Percentiles rank a stretch among this genome's conserved stretches.
phyloP scores from a whole-genome alignment of 2,888 invertebrate genomes.

The Hermaeophaga mercurialis region DNA sequence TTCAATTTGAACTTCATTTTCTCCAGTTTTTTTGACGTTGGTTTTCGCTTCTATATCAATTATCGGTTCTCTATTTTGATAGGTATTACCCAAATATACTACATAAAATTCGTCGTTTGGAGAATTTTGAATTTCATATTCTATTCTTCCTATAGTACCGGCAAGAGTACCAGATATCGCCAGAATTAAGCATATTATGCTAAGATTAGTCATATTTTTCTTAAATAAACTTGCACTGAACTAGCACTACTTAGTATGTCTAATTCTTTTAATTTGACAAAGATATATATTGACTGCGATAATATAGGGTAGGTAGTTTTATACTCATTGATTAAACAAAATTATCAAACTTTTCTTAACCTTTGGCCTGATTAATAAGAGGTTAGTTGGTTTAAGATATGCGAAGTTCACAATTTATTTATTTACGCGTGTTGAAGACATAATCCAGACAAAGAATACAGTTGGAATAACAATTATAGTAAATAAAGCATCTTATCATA shows the following conservation, averaged over 20 bases:
- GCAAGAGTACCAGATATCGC: not conserved
- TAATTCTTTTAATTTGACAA: not conserved
- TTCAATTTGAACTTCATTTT: not conserved
- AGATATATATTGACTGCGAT: not conserved
- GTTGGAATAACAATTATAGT: too few relatives aligned
- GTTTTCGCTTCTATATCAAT: not conserved
- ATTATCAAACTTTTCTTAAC: slow-evolving; percentile 17
- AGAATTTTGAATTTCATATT: not conserved
- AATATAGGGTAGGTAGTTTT: not conserved
- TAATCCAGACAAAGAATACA: too few relatives aligned
- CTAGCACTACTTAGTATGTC: too few relatives aligned
- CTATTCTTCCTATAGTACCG: not conserved
- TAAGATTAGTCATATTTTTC: not conserved
- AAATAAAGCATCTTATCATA: not conserved
- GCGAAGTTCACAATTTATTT: too few relatives aligned
- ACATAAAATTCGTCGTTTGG: not conserved
- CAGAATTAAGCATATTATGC: not conserved
- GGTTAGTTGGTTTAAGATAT: too few relatives aligned
- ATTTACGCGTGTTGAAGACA: too few relatives aligned
- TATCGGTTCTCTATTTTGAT: not conserved
- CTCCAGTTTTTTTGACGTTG: not conserved
- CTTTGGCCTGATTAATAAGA: slow-evolving; percentile 12
- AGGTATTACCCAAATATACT: not conserved
- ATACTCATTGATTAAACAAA: slow-evolving; percentile 11
- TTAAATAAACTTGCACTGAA: too few relatives aligned